Evolutionary conservation across 2,797 vertebrate genomes (phyloP), one percentile per base, ranked within the genome.

Genomic region (Syngnathus acus): DNA sequence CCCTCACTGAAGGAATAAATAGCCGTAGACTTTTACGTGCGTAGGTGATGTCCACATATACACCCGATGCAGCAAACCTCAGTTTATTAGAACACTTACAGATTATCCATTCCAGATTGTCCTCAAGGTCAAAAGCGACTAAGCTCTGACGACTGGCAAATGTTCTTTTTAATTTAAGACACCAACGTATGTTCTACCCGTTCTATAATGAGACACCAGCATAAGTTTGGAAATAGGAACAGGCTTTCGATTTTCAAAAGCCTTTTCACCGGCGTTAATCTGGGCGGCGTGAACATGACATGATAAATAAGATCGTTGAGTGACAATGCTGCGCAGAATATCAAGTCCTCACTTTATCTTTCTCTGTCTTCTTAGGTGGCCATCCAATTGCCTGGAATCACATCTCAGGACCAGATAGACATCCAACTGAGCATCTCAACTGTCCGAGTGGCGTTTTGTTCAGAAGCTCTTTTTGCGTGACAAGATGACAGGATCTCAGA

Each of bases 41-140:
- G 84, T 84, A 85, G 80, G 78, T 75, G 10, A 16, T 51, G 72
- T 54, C 62, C 74, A 79, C 23, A 73, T 78, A 77, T 71, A 70
- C 3, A 66, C 66, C 38, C 62, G 5, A 7, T 47, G 69, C 11
- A 55, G 37, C 62, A 72, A 47, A 65, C 40, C 62, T 55, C 63
- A 61, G 69, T 84, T 73, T 72, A 69, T 62, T 53, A 26, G 23
- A 17, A 26, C 51, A 65, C 51, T 54, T 17, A 32, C 21, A 62
- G 26, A 72, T 71, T 73, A 66, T 50, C 37, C 23, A 2, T n/a
- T 26, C 39, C 59, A 6, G 45, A 66, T 38, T 43, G 57, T 62
- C 68, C 60, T 17, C 39, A 48, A 53, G 21, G 50, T 73, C 42
- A 80, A 75, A 77, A 26, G n/a, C 66, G 73, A 80, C 71, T 78